Percentiles rank a stretch among this genome's conserved stretches.
phyloP scores from a whole-genome alignment of 1,140 invertebrate genomes.

The Cherax destructor region DNA sequence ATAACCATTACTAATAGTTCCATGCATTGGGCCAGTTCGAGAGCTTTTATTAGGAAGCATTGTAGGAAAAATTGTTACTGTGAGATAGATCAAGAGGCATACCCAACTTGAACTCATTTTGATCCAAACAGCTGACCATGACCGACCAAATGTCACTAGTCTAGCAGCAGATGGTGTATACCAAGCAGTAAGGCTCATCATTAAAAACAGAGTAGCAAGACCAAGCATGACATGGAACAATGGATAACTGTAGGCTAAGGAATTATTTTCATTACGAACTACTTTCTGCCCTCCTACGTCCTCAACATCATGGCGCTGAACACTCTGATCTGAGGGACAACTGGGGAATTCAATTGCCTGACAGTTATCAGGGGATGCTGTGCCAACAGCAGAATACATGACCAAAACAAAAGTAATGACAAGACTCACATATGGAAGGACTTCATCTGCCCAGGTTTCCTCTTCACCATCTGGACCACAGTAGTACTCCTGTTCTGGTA shows the following conservation, averaged over 20 bases:
- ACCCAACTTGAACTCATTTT: constrained; percentile 98
- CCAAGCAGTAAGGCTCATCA: constrained; percentile 99
- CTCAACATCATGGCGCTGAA: constrained; percentile 53
- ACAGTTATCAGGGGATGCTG: constrained; percentile 61
- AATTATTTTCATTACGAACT: constrained; percentile 96
- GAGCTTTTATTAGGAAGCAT: constrained; percentile 52
- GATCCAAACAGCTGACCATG: constrained; percentile 93
- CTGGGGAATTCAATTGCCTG: constrained; percentile 68
- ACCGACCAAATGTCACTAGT: constrained; percentile 67
- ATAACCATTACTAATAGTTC: constrained; percentile 43
- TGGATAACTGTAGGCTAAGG: constrained; percentile 95
- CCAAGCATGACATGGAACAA: constrained; percentile 99
- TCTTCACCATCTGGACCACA: constrained; percentile 60
- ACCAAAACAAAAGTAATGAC: constrained; percentile 64
- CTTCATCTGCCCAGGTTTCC: constrained; percentile 38
- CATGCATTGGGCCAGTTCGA: constrained; percentile 7
- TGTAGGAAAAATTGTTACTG: constrained; percentile 61
- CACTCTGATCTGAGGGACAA: constrained; percentile 49
- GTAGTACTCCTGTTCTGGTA: constrained; percentile 62
- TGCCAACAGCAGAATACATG: constrained; percentile 59
- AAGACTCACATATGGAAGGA: constrained; percentile 67
- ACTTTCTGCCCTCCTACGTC: constrained; percentile 80
- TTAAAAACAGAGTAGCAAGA: constrained; percentile 96
- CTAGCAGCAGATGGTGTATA: constrained; percentile 87
- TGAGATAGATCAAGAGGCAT: constrained; percentile 89